These are phyloP conservation scores for Colossoma macropomum DNA, from an alignment of 2,113 vertebrate genomes.

Conservation along the genomic window DNA sequence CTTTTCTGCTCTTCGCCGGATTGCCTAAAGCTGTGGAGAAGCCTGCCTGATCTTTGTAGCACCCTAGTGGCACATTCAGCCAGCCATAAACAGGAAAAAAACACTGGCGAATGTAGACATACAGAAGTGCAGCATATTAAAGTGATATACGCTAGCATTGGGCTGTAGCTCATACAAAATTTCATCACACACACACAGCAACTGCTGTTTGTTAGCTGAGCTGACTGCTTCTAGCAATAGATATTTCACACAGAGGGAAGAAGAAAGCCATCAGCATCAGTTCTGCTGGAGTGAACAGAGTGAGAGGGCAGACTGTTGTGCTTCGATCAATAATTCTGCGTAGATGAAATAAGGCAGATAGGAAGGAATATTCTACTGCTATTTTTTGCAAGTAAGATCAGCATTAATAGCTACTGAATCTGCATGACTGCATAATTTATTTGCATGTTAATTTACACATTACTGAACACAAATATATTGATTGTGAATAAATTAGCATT, in stretches of 20 bases:
- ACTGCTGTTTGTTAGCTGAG: slow-evolving; percentile 13
- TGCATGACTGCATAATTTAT: not conserved
- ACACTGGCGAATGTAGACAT: not conserved
- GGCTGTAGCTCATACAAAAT: slow-evolving; percentile 29
- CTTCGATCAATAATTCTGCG: slow-evolving; percentile 6
- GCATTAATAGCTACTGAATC: not conserved
- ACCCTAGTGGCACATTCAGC: not conserved
- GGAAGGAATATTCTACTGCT: not conserved
- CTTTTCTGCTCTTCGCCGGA: not conserved
- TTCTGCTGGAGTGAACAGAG: not conserved
- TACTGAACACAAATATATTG: not conserved
- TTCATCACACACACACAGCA: slow-evolving; percentile 28
- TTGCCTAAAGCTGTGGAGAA: not conserved
- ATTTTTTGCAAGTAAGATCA: not conserved
- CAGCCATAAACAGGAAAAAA: not conserved
- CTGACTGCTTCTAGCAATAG: not conserved
- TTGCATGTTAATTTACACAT: not conserved
- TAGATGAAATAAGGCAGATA: not conserved
- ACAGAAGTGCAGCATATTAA: slow-evolving; percentile 1
- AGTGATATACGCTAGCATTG: not conserved
- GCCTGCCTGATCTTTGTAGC: not conserved
- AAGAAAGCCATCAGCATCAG: slow-evolving; percentile 1
- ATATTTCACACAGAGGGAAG: slow-evolving; percentile 17
- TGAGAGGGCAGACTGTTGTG: not conserved
- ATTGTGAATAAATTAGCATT: too few relatives aligned